These are phyloP conservation scores for Pundamilia nyererei DNA, from an alignment of 2,113 vertebrate genomes.

Conservation along the genomic window DNA sequence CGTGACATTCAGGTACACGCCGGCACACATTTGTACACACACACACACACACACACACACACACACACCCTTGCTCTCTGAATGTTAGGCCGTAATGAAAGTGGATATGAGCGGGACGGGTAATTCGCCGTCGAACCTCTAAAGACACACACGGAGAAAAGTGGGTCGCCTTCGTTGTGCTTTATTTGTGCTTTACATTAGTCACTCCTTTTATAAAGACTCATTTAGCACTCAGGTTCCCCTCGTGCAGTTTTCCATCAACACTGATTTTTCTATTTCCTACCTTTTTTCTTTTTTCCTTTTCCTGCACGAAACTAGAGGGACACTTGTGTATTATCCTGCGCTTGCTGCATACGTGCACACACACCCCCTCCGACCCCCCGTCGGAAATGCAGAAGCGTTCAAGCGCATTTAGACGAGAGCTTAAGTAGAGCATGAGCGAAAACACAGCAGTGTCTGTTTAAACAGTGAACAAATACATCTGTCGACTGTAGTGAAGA, in stretches of 20 bases:
- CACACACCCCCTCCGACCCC: background rate
- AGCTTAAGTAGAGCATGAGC: conserved; percentile 37
- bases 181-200: conserved; percentile 19
- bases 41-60: background rate
- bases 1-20: conserved; percentile 58
- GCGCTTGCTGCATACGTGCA: background rate
- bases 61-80: conserved; percentile 15
- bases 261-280: background rate
- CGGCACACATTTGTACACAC: background rate
- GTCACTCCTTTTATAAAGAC: conserved; percentile 6
- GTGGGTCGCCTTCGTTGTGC: background rate
- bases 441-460: conserved; percentile 1
- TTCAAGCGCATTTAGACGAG: background rate
- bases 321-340: background rate
- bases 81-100: conserved; percentile 75
- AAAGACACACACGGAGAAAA: background rate
- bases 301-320: background rate
- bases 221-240: conserved; percentile 1
- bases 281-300: background rate
- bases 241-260: background rate
- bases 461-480: conserved; percentile 1
- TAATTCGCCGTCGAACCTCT: conserved; percentile 35
- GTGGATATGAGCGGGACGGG: conserved; percentile 52
- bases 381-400: background rate
- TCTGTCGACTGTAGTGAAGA: background rate